Conservation (phyloP, 35 echinoderm and acorn worm species). For the Lytechinus variegatus region DNA sequence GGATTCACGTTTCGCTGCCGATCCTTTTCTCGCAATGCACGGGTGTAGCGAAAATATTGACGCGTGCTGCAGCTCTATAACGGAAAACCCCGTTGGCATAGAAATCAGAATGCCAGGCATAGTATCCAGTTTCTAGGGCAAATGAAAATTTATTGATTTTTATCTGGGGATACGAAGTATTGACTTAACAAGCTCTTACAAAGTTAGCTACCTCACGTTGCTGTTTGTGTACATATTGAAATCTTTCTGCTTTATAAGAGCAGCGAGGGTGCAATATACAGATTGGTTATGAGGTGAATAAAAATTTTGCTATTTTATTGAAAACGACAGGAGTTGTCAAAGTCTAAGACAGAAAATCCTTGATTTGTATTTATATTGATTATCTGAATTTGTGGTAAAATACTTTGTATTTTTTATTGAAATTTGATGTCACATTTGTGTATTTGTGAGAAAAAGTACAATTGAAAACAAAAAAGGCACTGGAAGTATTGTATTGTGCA, state of each 20-base stretch:
- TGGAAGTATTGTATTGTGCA: neutral
- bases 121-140: conserved; percentile 50
- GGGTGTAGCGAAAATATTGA: neutral
- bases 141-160: conserved; percentile 56
- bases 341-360: neutral
- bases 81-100: neutral
- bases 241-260: neutral
- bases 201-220: conserved; percentile 16
- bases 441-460: neutral
- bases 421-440: neutral
- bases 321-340: neutral
- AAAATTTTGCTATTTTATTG: neutral
- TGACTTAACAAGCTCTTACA: conserved; percentile 44
- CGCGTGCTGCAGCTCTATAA: neutral
- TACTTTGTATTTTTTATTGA: neutral
- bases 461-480: neutral
- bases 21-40: neutral
- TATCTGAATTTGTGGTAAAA: neutral
- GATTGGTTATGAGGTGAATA: neutral
- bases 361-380: neutral
- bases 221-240: conserved; percentile 24
- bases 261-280: neutral
- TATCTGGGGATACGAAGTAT: conserved; percentile 28
- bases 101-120: conserved; percentile 29
- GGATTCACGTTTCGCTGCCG: neutral